A percentile compares a stretch with the other conserved stretches of the same genome.
Conservation (phyloP, 2,888 invertebrate genomes). For the Stenoptilia bipunctidactyla region DNA sequence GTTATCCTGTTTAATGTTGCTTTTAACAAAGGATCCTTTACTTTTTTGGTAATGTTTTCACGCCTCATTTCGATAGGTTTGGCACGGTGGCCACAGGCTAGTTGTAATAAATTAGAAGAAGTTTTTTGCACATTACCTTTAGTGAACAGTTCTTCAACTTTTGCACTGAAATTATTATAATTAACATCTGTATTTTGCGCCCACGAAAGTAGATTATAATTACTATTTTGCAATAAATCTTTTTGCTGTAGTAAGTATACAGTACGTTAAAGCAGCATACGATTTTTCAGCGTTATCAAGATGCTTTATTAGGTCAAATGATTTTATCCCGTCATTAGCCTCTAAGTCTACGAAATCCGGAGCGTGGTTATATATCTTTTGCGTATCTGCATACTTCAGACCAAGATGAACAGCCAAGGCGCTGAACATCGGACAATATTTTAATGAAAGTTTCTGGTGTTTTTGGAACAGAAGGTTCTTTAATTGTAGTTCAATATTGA, state of each 20-base stretch:
- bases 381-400: slow-evolving; percentile 12
- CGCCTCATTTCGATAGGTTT: slow-evolving; percentile 3
- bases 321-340: slow-evolving; percentile 5
- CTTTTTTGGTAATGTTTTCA: slow-evolving; percentile 1
- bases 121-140: slow-evolving; percentile 6
- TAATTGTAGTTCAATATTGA: too few species aligned
- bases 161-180: slow-evolving; percentile 5
- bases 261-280: slow-evolving; percentile 3
- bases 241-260: background rate
- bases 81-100: slow-evolving; percentile 9
- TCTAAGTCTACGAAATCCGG: slow-evolving; percentile 8
- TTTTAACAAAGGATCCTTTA: slow-evolving; percentile 5
- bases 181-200: slow-evolving; percentile 1
- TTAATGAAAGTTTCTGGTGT: slow-evolving; percentile 7
- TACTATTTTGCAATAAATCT: background rate
- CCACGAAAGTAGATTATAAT: background rate
- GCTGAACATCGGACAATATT: slow-evolving; percentile 10
- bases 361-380: slow-evolving; percentile 12
- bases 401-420: slow-evolving; percentile 10
- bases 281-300: slow-evolving; percentile 5
- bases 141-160: slow-evolving; percentile 5
- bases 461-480: slow-evolving; percentile 12
- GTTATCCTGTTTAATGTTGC: slow-evolving; percentile 6
- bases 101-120: slow-evolving; percentile 6
- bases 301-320: background rate